Base-by-base conservation (phyloP, 2,113 vertebrate genomes). In the Thymallus thymallus region DNA sequence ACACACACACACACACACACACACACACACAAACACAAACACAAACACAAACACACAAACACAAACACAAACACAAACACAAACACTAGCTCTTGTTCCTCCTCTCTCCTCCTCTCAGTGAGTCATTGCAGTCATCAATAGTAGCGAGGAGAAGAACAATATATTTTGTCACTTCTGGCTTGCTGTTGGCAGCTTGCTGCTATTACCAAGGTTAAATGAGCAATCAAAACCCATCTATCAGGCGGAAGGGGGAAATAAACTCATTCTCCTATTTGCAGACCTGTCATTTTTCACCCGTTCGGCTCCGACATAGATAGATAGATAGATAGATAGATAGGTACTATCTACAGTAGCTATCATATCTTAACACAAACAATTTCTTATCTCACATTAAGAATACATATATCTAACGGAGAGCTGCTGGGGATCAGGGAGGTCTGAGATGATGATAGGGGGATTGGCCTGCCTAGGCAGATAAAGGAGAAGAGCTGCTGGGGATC, bases 181-280 rank as follows among this genome's bases (percentile, higher is more conserved):
- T 24, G 5, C 24, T 51, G 30, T 26, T 63, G 56, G 30, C 48
- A 75, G 74, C 13, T 6, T 20, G n/a, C 61, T 32, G 71, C 82
- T 85, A 83, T 76, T 77, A 70, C 88, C 89, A 90, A 92, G 91
- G 89, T 90, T 89, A 90, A 90, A 86, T 84, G 89, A 86, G 83
- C 88, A 88, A 90, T 92, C 83, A 88, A 86, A 85, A 77, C 58
- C 78, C 66, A 88, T 88, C 78, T 75, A 75, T 82, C 75, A 75
- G 73, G 13, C 14, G 9, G 58, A 68, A 64, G 62, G 68, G 24
- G 69, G 68, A 32, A 29, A 63, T 56, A 80, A 60, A 66, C 13
- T 4, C 3, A 3, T 68, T 67, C 62, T 76, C 78, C 70, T 60
- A 68, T 72, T 76, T 76, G 64, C 71, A 81, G 74, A 76, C 73